These are phyloP conservation scores for Conus ventricosus DNA, from an alignment of 1,140 invertebrate genomes.

Conservation along the genomic window DNA sequence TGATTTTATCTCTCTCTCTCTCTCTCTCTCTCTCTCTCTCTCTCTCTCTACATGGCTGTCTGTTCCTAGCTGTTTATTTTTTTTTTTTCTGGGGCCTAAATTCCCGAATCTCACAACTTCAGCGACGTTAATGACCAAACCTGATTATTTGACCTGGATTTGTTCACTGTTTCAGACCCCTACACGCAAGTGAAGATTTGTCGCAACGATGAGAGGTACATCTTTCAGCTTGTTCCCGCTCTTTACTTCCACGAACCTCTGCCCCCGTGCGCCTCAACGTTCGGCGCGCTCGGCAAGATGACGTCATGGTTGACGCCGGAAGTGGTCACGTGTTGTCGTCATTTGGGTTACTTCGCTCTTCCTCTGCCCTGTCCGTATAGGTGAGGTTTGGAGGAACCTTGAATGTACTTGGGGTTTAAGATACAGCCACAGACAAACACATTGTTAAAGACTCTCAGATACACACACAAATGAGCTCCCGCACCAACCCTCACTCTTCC, in stretches of 20 bases:
- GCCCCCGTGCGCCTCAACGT: conserved; percentile 34
- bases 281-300: conserved; percentile 14
- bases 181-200: conserved; percentile 46
- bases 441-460: no score
- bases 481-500: no score
- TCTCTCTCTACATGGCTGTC: not conserved
- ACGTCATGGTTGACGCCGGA: conserved; percentile 43
- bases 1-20: not conserved
- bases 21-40: no score
- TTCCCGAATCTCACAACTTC: not conserved
- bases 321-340: conserved; percentile 27
- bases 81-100: not conserved
- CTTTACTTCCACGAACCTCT: conserved; percentile 44
- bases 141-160: no score
- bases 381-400: not conserved
- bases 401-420: not conserved
- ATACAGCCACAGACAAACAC: no score
- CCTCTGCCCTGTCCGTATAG: conserved; percentile 35
- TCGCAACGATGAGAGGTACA: conserved; percentile 16
- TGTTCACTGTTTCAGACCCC: conserved; percentile 39
- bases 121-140: not conserved
- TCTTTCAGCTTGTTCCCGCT: conserved; percentile 46
- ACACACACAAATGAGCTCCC: no score
- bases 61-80: not conserved
- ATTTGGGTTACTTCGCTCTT: conserved; percentile 44